Evolutionary conservation across 2,888 invertebrate genomes (phyloP).

Genomic region (Netelia fuscicornis): DNA sequence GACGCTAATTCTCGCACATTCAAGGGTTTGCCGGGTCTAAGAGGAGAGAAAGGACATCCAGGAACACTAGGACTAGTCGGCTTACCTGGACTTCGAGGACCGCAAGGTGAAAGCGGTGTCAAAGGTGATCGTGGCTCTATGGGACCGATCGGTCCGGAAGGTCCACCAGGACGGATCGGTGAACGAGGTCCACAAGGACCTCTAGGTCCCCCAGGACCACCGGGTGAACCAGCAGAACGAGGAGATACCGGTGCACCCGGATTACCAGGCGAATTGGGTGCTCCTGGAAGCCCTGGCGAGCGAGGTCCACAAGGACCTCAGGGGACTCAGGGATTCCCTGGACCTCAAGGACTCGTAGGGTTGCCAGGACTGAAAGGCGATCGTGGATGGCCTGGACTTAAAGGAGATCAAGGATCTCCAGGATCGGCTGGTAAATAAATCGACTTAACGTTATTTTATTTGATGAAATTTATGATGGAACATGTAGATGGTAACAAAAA

Average conservation of each 20-base stretch:
- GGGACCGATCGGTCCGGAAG: constrained; percentile 91
- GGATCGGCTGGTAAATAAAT: constrained; percentile 86
- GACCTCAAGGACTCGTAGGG: constrained; percentile 89
- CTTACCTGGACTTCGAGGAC: constrained; percentile 88
- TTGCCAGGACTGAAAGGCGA: constrained; percentile 91
- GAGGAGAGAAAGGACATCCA: constrained; percentile 90
- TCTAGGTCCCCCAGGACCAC: constrained; percentile 90
- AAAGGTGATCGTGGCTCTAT: constrained; percentile 91
- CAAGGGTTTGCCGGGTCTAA: constrained; percentile 89
- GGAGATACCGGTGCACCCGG: constrained; percentile 92
- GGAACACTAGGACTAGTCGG: constrained; percentile 91
- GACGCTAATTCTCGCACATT: too few relatives aligned
- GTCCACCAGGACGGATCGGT: constrained; percentile 90
- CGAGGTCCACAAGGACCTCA: constrained; percentile 90
- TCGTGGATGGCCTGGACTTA: constrained; percentile 89
- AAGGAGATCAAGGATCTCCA: constrained; percentile 91
- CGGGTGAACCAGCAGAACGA: constrained; percentile 93
- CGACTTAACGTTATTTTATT: neutral
- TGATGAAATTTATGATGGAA: too few relatives aligned
- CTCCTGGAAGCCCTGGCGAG: constrained; percentile 91
- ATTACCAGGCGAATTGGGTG: constrained; percentile 89
- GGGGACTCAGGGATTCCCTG: constrained; percentile 90
- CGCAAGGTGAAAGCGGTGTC: constrained; percentile 88
- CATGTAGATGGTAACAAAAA: neutral
- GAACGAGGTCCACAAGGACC: constrained; percentile 92